These are phyloP conservation scores for Crotalus adamanteus DNA, from an alignment of 2,797 vertebrate genomes.

Conservation along the genomic window DNA sequence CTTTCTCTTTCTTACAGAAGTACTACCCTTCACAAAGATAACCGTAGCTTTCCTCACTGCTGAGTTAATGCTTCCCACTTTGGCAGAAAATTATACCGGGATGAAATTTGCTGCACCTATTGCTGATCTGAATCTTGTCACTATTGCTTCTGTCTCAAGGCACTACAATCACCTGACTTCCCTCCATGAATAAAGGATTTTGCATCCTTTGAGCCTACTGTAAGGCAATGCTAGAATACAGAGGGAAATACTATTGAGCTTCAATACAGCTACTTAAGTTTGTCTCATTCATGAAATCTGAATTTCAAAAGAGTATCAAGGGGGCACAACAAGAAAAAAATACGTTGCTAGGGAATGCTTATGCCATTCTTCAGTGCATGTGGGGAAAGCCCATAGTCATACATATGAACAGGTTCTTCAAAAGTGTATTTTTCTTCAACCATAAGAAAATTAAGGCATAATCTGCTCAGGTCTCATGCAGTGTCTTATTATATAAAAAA, in stretches of 20 bases:
- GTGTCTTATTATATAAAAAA: background rate
- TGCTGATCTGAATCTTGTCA: background rate
- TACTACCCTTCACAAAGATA: background rate
- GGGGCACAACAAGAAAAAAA: background rate
- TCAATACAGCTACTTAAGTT: background rate
- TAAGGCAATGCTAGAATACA: background rate
- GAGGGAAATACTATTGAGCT: background rate
- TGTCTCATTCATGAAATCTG: background rate
- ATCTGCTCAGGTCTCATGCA: background rate
- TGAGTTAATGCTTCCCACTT: background rate
- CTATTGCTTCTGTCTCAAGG: background rate
- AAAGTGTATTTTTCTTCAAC: background rate
- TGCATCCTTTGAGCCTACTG: background rate
- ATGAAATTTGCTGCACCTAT: background rate
- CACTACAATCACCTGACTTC: background rate
- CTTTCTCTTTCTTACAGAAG: background rate
- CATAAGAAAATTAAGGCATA: background rate
- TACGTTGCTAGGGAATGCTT: background rate
- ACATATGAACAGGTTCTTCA: background rate
- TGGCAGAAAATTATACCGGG: background rate
- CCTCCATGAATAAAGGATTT: background rate
- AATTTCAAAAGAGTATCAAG: background rate
- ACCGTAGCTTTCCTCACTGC: background rate
- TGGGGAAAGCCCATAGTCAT: background rate
- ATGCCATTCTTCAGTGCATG: background rate